These are phyloP conservation scores for Panthera tigris DNA, from an alignment of 2,113 vertebrate genomes.

Conservation along the genomic window DNA sequence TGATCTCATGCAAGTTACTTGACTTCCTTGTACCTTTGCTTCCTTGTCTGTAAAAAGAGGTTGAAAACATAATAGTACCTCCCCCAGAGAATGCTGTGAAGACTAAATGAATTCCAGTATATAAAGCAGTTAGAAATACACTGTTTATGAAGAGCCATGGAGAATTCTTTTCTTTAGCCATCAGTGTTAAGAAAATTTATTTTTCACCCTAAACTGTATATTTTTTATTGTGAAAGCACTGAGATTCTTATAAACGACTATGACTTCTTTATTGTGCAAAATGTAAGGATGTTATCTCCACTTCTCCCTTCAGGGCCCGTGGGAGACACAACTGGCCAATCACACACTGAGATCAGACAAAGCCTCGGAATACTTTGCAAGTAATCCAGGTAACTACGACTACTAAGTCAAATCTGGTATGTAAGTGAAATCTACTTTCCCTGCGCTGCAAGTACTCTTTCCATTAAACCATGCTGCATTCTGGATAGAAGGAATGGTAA, in stretches of 20 bases:
- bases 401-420: background rate
- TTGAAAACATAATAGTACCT: background rate
- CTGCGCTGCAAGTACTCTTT: background rate
- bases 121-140: background rate
- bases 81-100: background rate
- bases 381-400: background rate
- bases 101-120: background rate
- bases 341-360: background rate
- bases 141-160: background rate
- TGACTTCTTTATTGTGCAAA: slow-evolving; percentile 6
- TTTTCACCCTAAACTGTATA: background rate
- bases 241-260: background rate
- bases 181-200: slow-evolving; percentile 32
- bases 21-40: background rate
- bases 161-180: slow-evolving; percentile 25
- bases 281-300: background rate
- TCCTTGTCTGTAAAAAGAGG: background rate
- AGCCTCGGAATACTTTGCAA: background rate
- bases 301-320: background rate
- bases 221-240: slow-evolving; percentile 31
- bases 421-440: background rate
- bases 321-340: background rate
- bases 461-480: background rate
- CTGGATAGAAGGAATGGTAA: background rate
- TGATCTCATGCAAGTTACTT: background rate